These are phyloP conservation scores for Periparus ater DNA, from an alignment of 2,797 vertebrate genomes.

Conservation along the genomic window DNA sequence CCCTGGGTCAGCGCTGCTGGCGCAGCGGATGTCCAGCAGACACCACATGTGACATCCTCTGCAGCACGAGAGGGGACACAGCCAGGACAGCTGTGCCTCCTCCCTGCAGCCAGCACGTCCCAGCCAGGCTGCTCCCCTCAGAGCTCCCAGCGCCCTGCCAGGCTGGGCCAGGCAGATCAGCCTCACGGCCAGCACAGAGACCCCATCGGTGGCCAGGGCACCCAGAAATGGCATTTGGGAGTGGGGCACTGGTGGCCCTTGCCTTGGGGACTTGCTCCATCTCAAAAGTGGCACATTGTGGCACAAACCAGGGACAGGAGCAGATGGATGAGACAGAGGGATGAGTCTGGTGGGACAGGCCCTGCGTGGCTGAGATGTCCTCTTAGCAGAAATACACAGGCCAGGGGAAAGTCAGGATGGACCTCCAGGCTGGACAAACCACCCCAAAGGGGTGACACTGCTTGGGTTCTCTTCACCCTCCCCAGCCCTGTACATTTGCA, in stretches of 20 bases:
- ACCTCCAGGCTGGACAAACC: not conserved
- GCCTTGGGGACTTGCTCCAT: not conserved
- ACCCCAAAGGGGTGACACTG: fast-evolving
- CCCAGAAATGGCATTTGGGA: fast-evolving
- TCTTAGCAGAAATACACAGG: not conserved
- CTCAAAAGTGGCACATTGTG: fast-evolving
- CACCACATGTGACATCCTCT: not conserved
- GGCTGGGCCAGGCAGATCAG: not conserved
- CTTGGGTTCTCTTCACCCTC: not conserved
- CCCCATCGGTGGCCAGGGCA: fast-evolving
- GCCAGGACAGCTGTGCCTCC: not conserved
- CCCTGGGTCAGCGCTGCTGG: not conserved
- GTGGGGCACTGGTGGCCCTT: not conserved
- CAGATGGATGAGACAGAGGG: not conserved
- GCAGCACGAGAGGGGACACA: not conserved
- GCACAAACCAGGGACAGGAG: not conserved
- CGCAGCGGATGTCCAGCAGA: not conserved
- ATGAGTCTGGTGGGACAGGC: not conserved
- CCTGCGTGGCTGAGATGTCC: not conserved
- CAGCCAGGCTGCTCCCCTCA: not conserved
- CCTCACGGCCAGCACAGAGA: not conserved
- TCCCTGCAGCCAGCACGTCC: not conserved
- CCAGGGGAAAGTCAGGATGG: not conserved
- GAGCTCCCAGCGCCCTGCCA: not conserved
- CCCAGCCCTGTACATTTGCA: not conserved